A percentile compares a stretch with the other conserved stretches of the same genome.
These are phyloP conservation scores for Uloborus diversus DNA, from an alignment of 1,140 invertebrate genomes.

Conservation along the genomic window DNA sequence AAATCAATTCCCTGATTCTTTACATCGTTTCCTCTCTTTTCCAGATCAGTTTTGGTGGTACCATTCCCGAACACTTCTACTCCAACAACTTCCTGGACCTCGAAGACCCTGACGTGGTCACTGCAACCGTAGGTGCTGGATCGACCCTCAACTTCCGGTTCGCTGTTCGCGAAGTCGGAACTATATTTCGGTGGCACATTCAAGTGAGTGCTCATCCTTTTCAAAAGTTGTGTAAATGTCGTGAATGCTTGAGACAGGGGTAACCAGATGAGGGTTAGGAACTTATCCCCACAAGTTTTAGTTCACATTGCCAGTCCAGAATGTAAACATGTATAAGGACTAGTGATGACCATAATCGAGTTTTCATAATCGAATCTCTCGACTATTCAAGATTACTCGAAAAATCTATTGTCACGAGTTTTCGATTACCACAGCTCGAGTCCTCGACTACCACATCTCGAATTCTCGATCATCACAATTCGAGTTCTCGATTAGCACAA, in stretches of 20 bases:
- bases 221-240: too few relatives aligned
- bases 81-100: not conserved
- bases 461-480: too few relatives aligned
- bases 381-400: not conserved
- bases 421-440: too few relatives aligned
- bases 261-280: too few relatives aligned
- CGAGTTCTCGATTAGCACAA: too few relatives aligned
- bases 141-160: slow-evolving; percentile 1
- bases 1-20: too few relatives aligned
- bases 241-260: too few relatives aligned
- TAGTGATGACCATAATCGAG: not conserved
- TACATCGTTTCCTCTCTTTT: not conserved
- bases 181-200: not conserved
- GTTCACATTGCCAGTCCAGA: not conserved
- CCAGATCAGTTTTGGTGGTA: slow-evolving; percentile 16
- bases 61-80: slow-evolving; percentile 7
- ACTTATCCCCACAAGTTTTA: not conserved
- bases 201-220: not conserved
- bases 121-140: slow-evolving; percentile 1
- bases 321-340: not conserved
- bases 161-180: not conserved
- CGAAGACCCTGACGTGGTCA: slow-evolving; percentile 5
- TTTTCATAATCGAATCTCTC: not conserved
- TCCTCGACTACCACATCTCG: too few relatives aligned
- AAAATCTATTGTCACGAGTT: too few relatives aligned